A percentile compares a stretch with the other conserved stretches of the same genome.
Evolutionary conservation across 2,797 vertebrate species (phyloP).

Genomic region (Dipus sagitta): DNA sequence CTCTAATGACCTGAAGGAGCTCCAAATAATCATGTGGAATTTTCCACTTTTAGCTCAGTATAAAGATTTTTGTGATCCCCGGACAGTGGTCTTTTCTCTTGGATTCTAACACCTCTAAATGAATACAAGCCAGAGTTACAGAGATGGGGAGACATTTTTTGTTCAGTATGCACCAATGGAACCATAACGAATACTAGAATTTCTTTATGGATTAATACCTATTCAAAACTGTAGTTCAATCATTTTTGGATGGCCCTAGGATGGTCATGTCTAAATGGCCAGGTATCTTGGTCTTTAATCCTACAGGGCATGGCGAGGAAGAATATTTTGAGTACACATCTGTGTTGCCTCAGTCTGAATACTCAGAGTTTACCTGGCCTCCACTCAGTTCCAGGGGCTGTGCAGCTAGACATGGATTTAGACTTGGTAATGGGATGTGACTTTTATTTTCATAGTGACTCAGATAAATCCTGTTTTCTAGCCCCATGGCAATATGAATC

Average conservation of each 20-base stretch:
- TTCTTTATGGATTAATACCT: neutral
- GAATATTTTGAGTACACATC: neutral
- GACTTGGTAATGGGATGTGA: neutral
- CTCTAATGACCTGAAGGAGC: neutral
- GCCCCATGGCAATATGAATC: neutral
- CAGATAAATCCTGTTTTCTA: neutral
- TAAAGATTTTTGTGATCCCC: neutral
- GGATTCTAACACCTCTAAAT: conserved; percentile 6
- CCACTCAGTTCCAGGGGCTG: neutral
- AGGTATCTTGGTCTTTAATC: neutral
- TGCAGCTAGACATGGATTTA: neutral
- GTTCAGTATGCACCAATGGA: neutral
- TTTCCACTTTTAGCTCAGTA: neutral
- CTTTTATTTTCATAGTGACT: neutral
- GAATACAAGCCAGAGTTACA: neutral
- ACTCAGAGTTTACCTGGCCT: neutral
- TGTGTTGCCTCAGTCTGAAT: neutral
- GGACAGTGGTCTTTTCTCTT: neutral
- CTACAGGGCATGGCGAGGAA: neutral
- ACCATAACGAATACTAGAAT: neutral
- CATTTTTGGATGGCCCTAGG: neutral
- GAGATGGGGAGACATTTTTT: neutral
- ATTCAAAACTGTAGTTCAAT: neutral
- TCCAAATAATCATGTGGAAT: neutral
- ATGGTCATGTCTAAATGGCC: conserved; percentile 24